These are phyloP conservation scores for Phrynocephalus forsythii DNA, from an alignment of 2,797 vertebrate species.

Conservation along the genomic window DNA sequence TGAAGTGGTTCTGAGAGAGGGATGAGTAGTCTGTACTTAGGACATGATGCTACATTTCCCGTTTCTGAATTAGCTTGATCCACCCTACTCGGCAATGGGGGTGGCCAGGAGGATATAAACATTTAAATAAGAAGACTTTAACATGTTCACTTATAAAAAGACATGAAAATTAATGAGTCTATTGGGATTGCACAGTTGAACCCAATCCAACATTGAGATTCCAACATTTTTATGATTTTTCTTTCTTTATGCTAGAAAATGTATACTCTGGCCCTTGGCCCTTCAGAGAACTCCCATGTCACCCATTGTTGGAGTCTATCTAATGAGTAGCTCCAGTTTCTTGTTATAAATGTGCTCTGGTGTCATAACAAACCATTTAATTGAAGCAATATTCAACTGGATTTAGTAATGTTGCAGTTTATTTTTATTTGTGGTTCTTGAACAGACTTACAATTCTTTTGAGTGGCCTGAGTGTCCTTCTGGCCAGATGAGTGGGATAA, in stretches of 20 bases:
- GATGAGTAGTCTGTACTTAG: too few relatives aligned
- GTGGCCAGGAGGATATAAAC: not conserved
- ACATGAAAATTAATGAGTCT: not conserved
- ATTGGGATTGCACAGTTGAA: not conserved
- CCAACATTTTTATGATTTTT: not conserved
- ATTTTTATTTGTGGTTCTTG: not conserved
- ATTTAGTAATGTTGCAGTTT: not conserved
- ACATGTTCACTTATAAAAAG: not conserved
- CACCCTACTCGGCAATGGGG: too few relatives aligned
- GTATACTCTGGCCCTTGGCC: not conserved
- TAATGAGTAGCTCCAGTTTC: not conserved
- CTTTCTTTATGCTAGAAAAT: not conserved
- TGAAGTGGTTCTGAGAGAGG: not conserved
- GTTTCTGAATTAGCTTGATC: not conserved
- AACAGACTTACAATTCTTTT: not conserved
- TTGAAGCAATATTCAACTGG: not conserved
- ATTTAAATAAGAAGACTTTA: not conserved
- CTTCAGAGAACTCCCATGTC: not conserved
- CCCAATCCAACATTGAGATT: not conserved
- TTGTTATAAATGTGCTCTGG: not conserved
- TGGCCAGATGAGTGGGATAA: too few relatives aligned
- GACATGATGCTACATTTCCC: not conserved
- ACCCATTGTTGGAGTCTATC: not conserved
- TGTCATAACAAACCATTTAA: not conserved
- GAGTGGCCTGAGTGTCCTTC: too few relatives aligned